Conservation (phyloP, 1,140 invertebrate genomes). For the Drosophila arizonae region DNA sequence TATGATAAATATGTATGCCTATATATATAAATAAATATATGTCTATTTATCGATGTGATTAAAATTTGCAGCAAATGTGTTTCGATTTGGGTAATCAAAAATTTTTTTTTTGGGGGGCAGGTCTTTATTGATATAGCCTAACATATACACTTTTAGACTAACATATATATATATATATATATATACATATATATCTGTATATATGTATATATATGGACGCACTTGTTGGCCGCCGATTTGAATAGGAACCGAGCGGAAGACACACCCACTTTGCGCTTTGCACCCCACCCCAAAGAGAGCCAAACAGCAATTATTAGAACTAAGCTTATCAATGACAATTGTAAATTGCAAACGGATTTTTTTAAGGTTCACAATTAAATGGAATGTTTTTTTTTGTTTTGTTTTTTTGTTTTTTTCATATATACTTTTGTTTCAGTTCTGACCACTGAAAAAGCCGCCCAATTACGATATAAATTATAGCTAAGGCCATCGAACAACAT, state of each 20-base stretch:
- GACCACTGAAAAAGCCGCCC: neutral
- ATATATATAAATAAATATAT: neutral
- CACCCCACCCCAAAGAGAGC: constrained; percentile 5
- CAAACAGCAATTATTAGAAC: constrained; percentile 20
- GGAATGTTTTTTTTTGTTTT: constrained; percentile 7
- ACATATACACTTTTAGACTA: too few relatives aligned
- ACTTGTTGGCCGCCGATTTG: neutral
- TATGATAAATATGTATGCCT: neutral
- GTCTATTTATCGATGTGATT: neutral
- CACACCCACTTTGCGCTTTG: constrained; percentile 51
- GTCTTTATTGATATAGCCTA: constrained; percentile 21
- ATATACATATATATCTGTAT: neutral
- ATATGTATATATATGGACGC: too few relatives aligned
- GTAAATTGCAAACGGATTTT: constrained; percentile 16
- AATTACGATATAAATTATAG: neutral
- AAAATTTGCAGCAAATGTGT: neutral
- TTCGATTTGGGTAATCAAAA: constrained; percentile 8
- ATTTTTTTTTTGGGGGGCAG: constrained; percentile 31
- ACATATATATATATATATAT: neutral
- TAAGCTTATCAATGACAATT: constrained; percentile 37
- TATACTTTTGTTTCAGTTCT: neutral
- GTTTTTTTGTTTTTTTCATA: neutral
- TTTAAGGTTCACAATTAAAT: constrained; percentile 23
- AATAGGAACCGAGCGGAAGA: constrained; percentile 1
- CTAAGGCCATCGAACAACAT: neutral